Conservation (phyloP, 2,888 invertebrate genomes). For the Dexiosoma caninum region DNA sequence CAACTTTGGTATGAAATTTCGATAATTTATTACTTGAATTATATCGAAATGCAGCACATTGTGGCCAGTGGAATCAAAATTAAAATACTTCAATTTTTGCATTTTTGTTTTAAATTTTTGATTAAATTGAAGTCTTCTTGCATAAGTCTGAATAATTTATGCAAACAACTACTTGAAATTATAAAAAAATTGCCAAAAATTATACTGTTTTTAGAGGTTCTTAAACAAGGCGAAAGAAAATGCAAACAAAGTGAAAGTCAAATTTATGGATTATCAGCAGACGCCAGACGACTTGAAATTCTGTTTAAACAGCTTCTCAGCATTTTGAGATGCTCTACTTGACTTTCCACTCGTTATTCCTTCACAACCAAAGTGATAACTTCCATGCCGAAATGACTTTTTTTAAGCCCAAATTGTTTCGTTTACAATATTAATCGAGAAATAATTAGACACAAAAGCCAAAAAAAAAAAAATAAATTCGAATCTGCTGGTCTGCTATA, state of each 20-base stretch:
- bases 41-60: background rate
- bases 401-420: background rate
- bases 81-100: background rate
- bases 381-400: no score
- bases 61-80: background rate
- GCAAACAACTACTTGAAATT: background rate
- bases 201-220: no score
- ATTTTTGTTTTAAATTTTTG: background rate
- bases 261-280: no score
- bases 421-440: background rate
- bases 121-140: no score
- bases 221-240: no score
- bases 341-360: no score
- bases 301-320: no score
- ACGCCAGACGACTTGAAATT: no score
- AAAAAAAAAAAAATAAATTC: background rate
- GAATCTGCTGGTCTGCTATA: background rate
- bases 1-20: background rate
- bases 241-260: no score
- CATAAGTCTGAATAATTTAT: background rate
- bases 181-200: no score
- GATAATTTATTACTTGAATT: slow-evolving; percentile 20
- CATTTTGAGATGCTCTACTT: no score
- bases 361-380: no score
- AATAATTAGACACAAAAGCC: background rate